phyloP scores from a whole-genome alignment of 2,888 invertebrate genomes.

The Tipula unca region DNA sequence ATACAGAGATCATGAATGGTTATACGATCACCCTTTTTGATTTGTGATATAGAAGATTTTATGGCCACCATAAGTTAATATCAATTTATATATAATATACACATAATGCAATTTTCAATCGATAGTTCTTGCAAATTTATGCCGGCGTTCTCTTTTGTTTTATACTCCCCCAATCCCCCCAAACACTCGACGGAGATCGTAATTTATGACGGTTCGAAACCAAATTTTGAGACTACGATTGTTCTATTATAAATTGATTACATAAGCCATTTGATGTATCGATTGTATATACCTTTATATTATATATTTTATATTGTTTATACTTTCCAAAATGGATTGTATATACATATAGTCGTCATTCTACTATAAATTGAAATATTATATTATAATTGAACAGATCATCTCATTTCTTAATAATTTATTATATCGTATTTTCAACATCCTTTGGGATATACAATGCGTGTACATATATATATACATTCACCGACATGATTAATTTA shows the following conservation, averaged over 20 bases:
- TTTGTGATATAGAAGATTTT: too few relatives aligned
- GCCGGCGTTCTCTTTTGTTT: too few relatives aligned
- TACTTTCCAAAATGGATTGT: background rate
- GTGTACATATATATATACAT: background rate
- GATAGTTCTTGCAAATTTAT: too few relatives aligned
- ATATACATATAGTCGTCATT: background rate
- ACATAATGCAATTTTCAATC: too few relatives aligned
- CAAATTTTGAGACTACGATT: background rate
- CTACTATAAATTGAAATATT: background rate
- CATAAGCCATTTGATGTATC: background rate
- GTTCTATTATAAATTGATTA: background rate
- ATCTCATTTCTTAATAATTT: background rate
- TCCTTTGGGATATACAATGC: background rate
- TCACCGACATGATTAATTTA: background rate
- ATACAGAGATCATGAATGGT: too few relatives aligned
- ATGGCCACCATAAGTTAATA: too few relatives aligned
- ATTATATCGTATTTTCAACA: background rate
- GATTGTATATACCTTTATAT: background rate
- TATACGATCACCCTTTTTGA: too few relatives aligned
- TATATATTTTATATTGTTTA: too few relatives aligned
- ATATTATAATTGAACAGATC: background rate
- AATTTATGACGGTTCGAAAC: too few relatives aligned
- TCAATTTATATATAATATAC: too few relatives aligned
- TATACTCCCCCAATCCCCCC: too few relatives aligned
- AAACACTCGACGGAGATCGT: too few relatives aligned